Percentiles rank a stretch among this genome's conserved stretches.
Evolutionary conservation across 2,797 vertebrate genomes (phyloP).

Genomic region (Cyclura pinguis): DNA sequence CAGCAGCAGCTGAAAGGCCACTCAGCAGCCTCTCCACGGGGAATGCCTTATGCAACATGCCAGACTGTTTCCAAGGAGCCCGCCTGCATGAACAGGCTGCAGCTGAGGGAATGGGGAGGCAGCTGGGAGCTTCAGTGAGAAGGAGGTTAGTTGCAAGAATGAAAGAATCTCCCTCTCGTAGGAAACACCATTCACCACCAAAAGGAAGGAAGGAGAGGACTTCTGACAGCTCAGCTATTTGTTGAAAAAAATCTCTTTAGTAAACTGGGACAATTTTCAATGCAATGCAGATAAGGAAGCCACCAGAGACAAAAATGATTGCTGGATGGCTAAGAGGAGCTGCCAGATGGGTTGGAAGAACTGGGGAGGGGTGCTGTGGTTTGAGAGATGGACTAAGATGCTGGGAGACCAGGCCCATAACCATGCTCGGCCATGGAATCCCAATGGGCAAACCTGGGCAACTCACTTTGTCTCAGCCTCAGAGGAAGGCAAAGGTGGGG

Average conservation of each 20-base stretch:
- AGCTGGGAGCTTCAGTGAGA: slow-evolving; percentile 36
- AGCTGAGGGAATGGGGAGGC: slow-evolving; percentile 46
- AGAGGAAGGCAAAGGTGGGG: too few relatives aligned
- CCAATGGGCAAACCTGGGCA: too few relatives aligned
- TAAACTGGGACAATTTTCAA: not conserved
- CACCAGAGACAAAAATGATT: not conserved
- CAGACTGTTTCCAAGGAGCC: slow-evolving; percentile 12
- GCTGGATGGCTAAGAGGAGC: too few relatives aligned
- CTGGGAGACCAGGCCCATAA: too few relatives aligned
- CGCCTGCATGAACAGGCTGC: slow-evolving; percentile 33
- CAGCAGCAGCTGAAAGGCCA: not conserved
- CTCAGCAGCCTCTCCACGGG: not conserved
- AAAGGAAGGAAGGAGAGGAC: not conserved
- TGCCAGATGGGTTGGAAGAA: too few relatives aligned
- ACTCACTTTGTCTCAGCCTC: too few relatives aligned
- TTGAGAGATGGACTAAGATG: too few relatives aligned
- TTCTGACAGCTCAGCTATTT: not conserved
- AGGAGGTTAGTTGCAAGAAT: not conserved
- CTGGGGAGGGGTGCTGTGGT: too few relatives aligned
- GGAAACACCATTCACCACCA: not conserved
- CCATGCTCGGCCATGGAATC: too few relatives aligned
- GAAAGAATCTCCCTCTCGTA: not conserved
- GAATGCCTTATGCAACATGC: slow-evolving; percentile 48
- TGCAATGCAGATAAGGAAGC: not conserved
- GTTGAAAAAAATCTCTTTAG: not conserved